These are phyloP conservation scores for Leucopsar rothschildi DNA, from an alignment of 2,113 vertebrate genomes.

Conservation along the genomic window DNA sequence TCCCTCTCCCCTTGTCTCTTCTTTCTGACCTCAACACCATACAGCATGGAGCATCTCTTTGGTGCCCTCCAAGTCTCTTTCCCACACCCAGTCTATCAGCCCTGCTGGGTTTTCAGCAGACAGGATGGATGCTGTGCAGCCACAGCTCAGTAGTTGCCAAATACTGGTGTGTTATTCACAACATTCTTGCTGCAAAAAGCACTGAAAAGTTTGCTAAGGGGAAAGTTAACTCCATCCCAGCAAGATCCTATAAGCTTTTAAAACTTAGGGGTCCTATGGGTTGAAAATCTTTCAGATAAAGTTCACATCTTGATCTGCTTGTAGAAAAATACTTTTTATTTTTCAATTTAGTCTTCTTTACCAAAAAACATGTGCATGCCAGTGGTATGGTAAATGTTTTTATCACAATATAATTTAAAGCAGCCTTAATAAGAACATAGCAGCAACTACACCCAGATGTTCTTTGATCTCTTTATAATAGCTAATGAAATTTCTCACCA, in stretches of 20 bases:
- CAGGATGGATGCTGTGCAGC: background rate
- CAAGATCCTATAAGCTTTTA: background rate
- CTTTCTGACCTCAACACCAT: background rate
- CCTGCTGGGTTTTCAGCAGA: background rate
- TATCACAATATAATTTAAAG: background rate
- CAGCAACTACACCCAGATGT: background rate
- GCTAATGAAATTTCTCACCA: background rate
- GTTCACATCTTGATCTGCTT: background rate
- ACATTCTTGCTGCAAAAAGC: background rate
- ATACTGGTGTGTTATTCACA: too few relatives aligned
- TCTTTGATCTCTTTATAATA: background rate
- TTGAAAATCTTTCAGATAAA: background rate
- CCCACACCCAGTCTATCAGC: too few relatives aligned
- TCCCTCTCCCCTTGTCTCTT: background rate
- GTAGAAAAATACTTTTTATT: background rate
- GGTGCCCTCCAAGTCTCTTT: background rate
- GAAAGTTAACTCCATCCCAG: background rate
- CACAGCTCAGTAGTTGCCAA: background rate
- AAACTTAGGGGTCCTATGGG: background rate
- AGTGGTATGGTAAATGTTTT: background rate
- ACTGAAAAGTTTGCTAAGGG: background rate
- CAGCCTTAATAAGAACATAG: background rate
- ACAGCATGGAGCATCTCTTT: accelerated
- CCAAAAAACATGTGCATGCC: background rate
- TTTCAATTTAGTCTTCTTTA: background rate